Conservation (phyloP, 2,797 vertebrate genomes). For the Catharus ustulatus region DNA sequence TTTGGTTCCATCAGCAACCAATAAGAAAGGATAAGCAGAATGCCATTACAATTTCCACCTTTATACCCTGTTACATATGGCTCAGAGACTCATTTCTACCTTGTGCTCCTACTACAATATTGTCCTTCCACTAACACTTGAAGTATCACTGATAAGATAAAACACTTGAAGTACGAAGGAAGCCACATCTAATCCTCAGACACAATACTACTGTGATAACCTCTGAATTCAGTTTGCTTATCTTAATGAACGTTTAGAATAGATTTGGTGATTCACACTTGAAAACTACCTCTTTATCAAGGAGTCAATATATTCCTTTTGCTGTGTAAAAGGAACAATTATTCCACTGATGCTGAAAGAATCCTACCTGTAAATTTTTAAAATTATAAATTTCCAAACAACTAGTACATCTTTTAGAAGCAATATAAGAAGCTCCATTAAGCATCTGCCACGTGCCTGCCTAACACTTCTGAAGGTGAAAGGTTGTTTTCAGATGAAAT, state of each 20-base stretch:
- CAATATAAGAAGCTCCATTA: not conserved
- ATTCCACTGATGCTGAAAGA: not conserved
- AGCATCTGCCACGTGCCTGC: not conserved
- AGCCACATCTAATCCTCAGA: not conserved
- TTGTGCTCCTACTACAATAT: not conserved
- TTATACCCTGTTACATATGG: not conserved
- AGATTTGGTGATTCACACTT: not conserved
- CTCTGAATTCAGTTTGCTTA: not conserved
- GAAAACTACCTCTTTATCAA: not conserved
- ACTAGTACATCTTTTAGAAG: not conserved
- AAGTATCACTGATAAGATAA: not conserved
- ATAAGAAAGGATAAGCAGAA: not conserved
- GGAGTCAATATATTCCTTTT: not conserved
- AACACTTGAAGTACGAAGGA: not conserved
- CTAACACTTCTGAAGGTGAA: not conserved
- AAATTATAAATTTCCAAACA: not conserved
- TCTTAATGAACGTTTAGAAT: not conserved
- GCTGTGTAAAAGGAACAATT: not conserved
- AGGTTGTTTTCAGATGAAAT: not conserved
- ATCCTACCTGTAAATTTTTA: not conserved
- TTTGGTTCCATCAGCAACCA: not conserved
- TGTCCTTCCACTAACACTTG: not conserved
- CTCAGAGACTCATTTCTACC: not conserved
- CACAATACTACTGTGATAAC: not conserved
- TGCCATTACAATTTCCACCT: not conserved